Base-by-base conservation (phyloP, 2,888 invertebrate species). In the Lepidocyrtoides sp. region DNA sequence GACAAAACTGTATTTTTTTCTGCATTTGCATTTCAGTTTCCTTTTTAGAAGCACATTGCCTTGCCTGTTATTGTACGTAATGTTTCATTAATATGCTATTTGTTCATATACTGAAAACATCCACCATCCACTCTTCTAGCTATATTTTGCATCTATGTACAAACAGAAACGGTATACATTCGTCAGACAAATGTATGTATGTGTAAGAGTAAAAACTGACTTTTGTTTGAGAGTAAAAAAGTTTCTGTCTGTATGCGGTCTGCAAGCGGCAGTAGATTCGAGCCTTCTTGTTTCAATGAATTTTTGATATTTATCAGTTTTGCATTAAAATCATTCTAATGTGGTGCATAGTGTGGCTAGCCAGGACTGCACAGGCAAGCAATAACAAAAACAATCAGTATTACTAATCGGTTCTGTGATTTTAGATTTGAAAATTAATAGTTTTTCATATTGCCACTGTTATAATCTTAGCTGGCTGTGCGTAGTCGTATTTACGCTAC, bases 1-100 rank as follows among this genome's bases (percentile, higher is more conserved):
- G 82, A 75, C 89, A 82, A 89, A 89, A 89, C 89, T 89, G 81
- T 82, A 89, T 72, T 88, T 82, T n/a, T 81, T 81, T 79, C 57
- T 75, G 20, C 72, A 72, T 89, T 72, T 75, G 82, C 89, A 89
- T 82, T 72, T 82, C 84, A 82, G 69, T 60, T 89, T 82, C 89
- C 88, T 89, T 66, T 77, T 77, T n/a, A 48, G 48, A 77, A 14
- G 48, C 51, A 4, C 29, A 63, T 23, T 36, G 7, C 36, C 36
- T 12, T 75, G 12, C 48, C n/a, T 51, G 29, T 77, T 54, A n/a
- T 77, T 2, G 4, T 75, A 17, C 23, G 7, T 75, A 14, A 48
- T 17, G 32, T 32, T 66, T 51, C 51, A 51, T 51, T 77, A 51
- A 26, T 48, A 29, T n/a, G 51, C 20, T 26, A 29, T 48, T 75